phyloP scores from a whole-genome alignment of 2,888 invertebrate genomes.

The Oscheius sp. region DNA sequence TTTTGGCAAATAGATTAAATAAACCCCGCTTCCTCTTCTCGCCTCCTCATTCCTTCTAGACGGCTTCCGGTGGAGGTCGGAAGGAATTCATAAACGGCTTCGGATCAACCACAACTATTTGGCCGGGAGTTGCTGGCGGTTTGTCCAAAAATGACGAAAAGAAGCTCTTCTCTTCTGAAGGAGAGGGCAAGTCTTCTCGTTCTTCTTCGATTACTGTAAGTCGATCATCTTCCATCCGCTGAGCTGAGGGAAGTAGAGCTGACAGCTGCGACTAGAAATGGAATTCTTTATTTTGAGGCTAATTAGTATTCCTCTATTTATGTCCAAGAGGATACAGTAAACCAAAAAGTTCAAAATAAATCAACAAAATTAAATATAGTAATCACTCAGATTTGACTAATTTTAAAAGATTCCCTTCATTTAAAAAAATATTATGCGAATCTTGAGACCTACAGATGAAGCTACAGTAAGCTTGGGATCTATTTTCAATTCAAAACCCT shows the following conservation, averaged over 20 bases:
- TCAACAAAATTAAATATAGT: not conserved
- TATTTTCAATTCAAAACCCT: not conserved
- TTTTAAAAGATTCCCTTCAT: not conserved
- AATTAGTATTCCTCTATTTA: too few relatives aligned
- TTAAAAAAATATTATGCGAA: not conserved
- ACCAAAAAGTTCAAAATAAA: too few relatives aligned
- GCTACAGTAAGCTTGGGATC: not conserved
- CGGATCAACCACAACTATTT: constrained; percentile 15
- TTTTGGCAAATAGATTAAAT: too few relatives aligned
- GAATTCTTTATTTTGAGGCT: not conserved
- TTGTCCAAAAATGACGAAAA: not conserved
- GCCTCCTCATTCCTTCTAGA: too few relatives aligned
- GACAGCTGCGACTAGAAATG: constrained; percentile 13
- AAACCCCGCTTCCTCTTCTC: too few relatives aligned
- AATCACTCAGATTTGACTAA: not conserved
- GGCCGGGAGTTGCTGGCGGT: not conserved
- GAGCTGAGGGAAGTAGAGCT: not conserved
- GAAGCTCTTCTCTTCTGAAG: constrained; percentile 15
- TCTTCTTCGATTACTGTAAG: constrained; percentile 27
- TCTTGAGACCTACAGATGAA: not conserved
- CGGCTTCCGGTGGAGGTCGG: constrained; percentile 8
- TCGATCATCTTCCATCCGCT: constrained; percentile 18
- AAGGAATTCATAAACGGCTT: constrained; percentile 14
- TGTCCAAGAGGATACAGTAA: too few relatives aligned
- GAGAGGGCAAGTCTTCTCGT: constrained; percentile 14